Percentiles rank a stretch among this genome's conserved stretches.
These are phyloP conservation scores for Caradrina clavipalpis DNA, from an alignment of 2,888 invertebrate genomes.

Conservation along the genomic window DNA sequence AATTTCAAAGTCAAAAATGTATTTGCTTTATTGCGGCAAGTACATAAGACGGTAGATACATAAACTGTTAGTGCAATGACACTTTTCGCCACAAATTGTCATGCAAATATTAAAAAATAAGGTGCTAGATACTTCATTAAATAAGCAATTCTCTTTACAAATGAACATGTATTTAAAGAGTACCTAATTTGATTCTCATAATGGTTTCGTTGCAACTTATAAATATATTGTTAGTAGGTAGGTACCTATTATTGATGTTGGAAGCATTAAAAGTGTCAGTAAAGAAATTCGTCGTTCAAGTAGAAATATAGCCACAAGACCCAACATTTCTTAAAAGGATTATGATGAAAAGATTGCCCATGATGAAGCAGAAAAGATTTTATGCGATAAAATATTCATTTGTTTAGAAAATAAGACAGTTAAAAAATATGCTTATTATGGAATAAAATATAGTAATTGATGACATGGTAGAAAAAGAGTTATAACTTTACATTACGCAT, in stretches of 20 bases:
- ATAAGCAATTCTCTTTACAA: background rate
- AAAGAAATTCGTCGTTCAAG: background rate
- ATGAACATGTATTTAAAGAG: background rate
- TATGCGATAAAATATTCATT: too few species aligned
- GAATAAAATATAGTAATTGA: background rate
- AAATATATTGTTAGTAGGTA: background rate
- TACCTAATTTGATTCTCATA: conserved; percentile 10
- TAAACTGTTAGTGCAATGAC: background rate
- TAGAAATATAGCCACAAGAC: background rate
- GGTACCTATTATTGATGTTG: background rate
- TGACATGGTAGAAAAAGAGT: background rate
- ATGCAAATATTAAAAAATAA: background rate
- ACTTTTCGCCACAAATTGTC: background rate
- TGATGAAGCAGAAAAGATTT: too few species aligned
- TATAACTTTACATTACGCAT: background rate
- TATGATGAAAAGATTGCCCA: background rate
- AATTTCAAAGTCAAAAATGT: background rate
- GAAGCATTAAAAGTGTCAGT: background rate
- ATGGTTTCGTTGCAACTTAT: conserved; percentile 14
- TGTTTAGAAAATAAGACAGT: background rate
- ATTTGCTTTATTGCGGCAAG: background rate
- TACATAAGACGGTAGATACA: background rate
- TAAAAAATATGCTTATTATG: background rate
- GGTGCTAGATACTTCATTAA: too few species aligned
- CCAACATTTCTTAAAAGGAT: background rate